Evolutionary conservation across 2,888 invertebrate genomes (phyloP).

Genomic region (Pterobdella sp.): DNA sequence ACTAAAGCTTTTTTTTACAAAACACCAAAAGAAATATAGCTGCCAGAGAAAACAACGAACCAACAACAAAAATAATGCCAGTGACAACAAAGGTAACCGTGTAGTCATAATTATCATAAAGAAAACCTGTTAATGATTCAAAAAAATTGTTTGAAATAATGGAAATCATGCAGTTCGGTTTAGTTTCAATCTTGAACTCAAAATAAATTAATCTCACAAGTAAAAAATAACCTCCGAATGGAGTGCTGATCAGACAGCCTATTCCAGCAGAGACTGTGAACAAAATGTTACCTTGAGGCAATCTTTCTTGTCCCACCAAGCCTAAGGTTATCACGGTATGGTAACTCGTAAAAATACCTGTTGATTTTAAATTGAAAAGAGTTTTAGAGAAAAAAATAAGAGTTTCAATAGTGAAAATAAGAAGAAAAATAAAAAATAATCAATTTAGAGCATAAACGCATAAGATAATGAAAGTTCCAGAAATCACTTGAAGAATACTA

Average conservation of each 20-base stretch:
- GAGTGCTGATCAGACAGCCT: slow-evolving; percentile 33
- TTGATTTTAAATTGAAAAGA: too few relatives aligned
- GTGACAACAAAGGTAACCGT: slow-evolving; percentile 34
- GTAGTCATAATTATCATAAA: slow-evolving; percentile 36
- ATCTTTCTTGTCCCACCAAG: slow-evolving; percentile 33
- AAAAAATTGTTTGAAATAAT: too few relatives aligned
- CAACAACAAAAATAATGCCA: slow-evolving; percentile 31
- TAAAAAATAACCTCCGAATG: slow-evolving; percentile 36
- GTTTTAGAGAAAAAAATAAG: too few relatives aligned
- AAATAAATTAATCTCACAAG: too few relatives aligned
- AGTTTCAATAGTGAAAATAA: too few relatives aligned
- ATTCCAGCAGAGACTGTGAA: slow-evolving; percentile 31
- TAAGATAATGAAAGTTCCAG: too few relatives aligned
- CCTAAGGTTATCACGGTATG: slow-evolving; percentile 32
- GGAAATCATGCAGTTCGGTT: too few relatives aligned
- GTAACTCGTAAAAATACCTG: slow-evolving; percentile 27
- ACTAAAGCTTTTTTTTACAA: too few relatives aligned
- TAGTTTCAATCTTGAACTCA: too few relatives aligned
- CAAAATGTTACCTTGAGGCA: slow-evolving; percentile 32
- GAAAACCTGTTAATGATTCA: slow-evolving; percentile 35
- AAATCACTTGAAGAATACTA: too few relatives aligned
- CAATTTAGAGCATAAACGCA: too few relatives aligned
- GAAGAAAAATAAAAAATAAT: too few relatives aligned
- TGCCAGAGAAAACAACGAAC: slow-evolving; percentile 30
- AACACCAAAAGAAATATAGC: slow-evolving; percentile 21